Base-by-base conservation (phyloP, 2,888 invertebrate species). In the Eulithis testata region DNA sequence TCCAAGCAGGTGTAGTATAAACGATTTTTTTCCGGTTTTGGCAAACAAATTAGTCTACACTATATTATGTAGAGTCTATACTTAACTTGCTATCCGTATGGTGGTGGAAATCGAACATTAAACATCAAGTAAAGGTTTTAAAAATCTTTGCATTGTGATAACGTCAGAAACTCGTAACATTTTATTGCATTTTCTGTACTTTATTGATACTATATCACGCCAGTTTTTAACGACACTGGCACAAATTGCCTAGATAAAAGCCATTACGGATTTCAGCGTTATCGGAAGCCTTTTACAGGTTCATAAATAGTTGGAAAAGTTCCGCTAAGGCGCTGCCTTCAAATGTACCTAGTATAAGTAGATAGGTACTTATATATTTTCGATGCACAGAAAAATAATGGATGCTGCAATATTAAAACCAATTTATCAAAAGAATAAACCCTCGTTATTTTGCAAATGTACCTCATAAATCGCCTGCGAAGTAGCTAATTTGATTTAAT, bases 241-340 rank as follows among this genome's bases (percentile, higher is more conserved):
- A 37, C 53, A 53, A 80, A 79, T 79, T 76, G 76, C 76, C 75
- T 11, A 79, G 80, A 81, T 81, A 83, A 79, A 78, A 72, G 73
- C 69, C 77, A 77, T 78, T 82, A 78, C 73, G 76, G 78, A 79
- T 82, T 81, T 76, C 72, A 78, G 70, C 76, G 80, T 76, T 84
- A 82, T 83, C 81, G 80, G 79, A 78, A 75, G 75, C 82, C 78
- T 86, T 83, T 82, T 83, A 83, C 21, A 84, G 81, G 78, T 77
- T 79, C 83, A 84, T 85, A 87, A 87, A 87, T 83, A 87, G 82
- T 82, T 82, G 31, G 31, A 11, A 11, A 59, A 59, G 43, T 59
- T 58, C 37, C 58, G 50, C 11, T 27, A 31, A 50, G 49, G 21
- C 14, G 14, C 27, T 60, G 43, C 51, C 37, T 5, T n/a, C 7